Percentiles rank a stretch among this genome's conserved stretches.
Evolutionary conservation across 2,797 vertebrate species (phyloP).

Genomic region (Urophycis tenuis): DNA sequence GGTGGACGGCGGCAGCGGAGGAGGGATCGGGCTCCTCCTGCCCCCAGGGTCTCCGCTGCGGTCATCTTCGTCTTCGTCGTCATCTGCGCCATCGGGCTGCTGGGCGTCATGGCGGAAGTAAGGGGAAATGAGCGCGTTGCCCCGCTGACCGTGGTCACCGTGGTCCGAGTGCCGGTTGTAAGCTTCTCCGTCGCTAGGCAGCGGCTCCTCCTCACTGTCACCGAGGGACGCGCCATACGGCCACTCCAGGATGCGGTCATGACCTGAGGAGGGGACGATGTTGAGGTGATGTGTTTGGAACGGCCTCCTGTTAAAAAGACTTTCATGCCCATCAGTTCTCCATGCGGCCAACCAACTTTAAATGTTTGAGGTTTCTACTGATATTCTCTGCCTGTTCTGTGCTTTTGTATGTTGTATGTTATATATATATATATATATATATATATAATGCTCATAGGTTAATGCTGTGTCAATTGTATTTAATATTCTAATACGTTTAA

Average conservation of each 20-base stretch:
- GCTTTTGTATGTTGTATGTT: background rate
- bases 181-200: constrained; percentile 56
- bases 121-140: constrained; percentile 74
- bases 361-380: too few species aligned
- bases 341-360: background rate
- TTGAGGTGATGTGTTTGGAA: background rate
- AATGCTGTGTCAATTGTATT: background rate
- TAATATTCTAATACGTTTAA: background rate
- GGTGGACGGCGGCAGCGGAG: constrained; percentile 75
- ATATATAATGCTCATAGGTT: background rate
- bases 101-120: constrained; percentile 71
- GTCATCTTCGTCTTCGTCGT: background rate
- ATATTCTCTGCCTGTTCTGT: background rate
- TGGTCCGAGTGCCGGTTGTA: constrained; percentile 74
- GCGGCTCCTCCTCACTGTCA: constrained; percentile 67
- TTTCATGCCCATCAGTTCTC: too few species aligned
- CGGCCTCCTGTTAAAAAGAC: background rate
- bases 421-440: background rate
- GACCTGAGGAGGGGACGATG: constrained; percentile 66
- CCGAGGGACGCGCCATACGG: constrained; percentile 85
- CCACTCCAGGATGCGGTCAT: constrained; percentile 87
- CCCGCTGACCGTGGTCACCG: constrained; percentile 67
- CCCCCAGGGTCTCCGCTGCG: constrained; percentile 46
- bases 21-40: constrained; percentile 68
- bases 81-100: constrained; percentile 58